These are phyloP conservation scores for Eilema sororculum DNA, from an alignment of 2,888 invertebrate species.

Conservation along the genomic window DNA sequence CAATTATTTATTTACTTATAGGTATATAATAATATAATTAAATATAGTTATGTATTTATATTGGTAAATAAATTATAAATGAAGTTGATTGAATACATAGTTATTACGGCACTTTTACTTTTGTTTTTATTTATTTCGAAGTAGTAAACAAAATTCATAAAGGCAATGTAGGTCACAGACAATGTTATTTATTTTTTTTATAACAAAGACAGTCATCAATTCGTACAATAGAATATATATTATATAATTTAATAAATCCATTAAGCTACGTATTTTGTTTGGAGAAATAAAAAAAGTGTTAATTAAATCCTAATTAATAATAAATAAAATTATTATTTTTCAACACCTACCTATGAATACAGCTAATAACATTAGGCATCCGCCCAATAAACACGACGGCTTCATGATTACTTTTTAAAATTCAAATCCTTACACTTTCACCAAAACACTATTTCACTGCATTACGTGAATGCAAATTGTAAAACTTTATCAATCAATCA, in stretches of 20 bases:
- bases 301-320: not conserved
- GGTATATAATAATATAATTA: no score
- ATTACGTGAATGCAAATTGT: slow-evolving; percentile 55
- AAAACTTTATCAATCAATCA: slow-evolving; percentile 34
- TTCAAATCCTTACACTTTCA: slow-evolving; percentile 78
- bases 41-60: no score
- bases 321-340: not conserved
- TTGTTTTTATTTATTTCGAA: not conserved
- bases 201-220: not conserved
- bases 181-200: not conserved
- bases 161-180: not conserved
- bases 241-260: no score
- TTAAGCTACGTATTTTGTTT: no score
- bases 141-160: not conserved
- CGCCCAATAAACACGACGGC: slow-evolving; percentile 64
- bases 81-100: not conserved
- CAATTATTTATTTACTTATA: no score
- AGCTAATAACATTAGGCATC: slow-evolving; percentile 69
- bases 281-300: not conserved
- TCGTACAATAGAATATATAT: not conserved
- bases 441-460: slow-evolving; percentile 68
- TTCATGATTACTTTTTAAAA: slow-evolving; percentile 71
- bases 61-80: not conserved
- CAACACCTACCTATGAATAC: slow-evolving; percentile 70
- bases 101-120: not conserved